Evolutionary conservation across 2,797 vertebrate species (phyloP).

Genomic region (Onychomys leucogaster): DNA sequence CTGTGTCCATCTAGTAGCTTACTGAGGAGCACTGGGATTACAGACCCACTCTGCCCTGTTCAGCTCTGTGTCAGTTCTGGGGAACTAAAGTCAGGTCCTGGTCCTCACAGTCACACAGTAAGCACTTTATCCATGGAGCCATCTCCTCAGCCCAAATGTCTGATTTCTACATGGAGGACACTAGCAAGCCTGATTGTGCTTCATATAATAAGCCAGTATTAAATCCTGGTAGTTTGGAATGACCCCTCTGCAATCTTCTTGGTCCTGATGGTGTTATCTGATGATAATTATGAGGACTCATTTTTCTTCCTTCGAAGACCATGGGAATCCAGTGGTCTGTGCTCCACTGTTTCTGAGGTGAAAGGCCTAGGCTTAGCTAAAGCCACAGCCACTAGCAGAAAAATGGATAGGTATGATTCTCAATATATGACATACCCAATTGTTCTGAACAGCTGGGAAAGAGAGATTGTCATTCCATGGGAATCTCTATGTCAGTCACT

Average conservation of each 20-base stretch:
- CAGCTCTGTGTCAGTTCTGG: not conserved
- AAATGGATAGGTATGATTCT: not conserved
- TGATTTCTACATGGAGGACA: not conserved
- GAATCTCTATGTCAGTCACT: not conserved
- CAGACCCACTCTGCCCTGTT: not conserved
- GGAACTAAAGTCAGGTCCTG: not conserved
- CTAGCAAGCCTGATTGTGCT: not conserved
- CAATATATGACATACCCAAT: not conserved
- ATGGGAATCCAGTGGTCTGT: not conserved
- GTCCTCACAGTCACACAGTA: not conserved
- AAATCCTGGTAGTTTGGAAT: not conserved
- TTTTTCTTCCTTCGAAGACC: not conserved
- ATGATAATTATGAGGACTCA: not conserved
- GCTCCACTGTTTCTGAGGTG: not conserved
- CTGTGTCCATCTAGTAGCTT: not conserved
- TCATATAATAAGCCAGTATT: not conserved
- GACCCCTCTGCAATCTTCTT: not conserved
- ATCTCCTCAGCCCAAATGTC: not conserved
- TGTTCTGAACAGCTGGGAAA: not conserved
- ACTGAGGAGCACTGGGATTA: not conserved
- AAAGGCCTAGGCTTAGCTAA: not conserved
- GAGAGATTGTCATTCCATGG: not conserved
- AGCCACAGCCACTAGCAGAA: not conserved
- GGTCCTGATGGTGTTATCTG: not conserved
- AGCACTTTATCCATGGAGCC: not conserved